phyloP scores from a whole-genome alignment of 2,113 vertebrate species.

The Capra hircus region DNA sequence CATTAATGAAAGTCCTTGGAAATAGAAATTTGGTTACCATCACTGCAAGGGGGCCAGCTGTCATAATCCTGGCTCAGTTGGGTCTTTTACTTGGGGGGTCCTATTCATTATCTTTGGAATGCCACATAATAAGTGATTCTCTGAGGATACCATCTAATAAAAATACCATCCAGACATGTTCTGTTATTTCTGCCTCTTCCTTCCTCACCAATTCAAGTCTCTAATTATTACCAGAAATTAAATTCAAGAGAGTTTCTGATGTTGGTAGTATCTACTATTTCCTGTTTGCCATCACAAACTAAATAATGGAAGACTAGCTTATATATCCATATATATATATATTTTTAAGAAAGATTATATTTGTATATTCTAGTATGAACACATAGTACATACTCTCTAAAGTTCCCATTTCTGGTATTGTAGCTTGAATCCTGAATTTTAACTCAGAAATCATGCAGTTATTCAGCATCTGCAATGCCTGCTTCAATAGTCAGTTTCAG shows the following conservation, averaged over 20 bases:
- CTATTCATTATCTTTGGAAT: conserved; percentile 56
- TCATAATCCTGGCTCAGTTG: conserved; percentile 31
- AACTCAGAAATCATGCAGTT: not conserved
- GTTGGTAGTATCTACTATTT: not conserved
- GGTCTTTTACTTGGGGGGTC: conserved; percentile 43
- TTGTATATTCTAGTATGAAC: not conserved
- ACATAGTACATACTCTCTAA: not conserved
- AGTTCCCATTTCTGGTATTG: not conserved
- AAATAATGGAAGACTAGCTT: not conserved
- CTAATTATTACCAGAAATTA: conserved; percentile 32
- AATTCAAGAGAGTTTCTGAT: not conserved
- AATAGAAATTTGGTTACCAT: conserved; percentile 34
- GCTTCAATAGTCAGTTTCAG: not conserved
- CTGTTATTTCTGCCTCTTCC: conserved; percentile 34
- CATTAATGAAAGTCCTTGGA: not conserved
- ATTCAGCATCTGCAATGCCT: not conserved
- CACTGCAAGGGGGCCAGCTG: conserved; percentile 22
- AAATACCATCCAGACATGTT: conserved; percentile 44
- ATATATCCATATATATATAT: not conserved
- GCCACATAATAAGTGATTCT: conserved; percentile 36
- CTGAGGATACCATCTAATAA: conserved; percentile 42
- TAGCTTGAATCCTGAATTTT: not conserved
- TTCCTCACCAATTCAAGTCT: not conserved
- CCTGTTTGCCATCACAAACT: not conserved
- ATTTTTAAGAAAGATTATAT: not conserved